Evolutionary conservation across 2,797 vertebrate species (phyloP).

Genomic region (Discoglossus pictus): DNA sequence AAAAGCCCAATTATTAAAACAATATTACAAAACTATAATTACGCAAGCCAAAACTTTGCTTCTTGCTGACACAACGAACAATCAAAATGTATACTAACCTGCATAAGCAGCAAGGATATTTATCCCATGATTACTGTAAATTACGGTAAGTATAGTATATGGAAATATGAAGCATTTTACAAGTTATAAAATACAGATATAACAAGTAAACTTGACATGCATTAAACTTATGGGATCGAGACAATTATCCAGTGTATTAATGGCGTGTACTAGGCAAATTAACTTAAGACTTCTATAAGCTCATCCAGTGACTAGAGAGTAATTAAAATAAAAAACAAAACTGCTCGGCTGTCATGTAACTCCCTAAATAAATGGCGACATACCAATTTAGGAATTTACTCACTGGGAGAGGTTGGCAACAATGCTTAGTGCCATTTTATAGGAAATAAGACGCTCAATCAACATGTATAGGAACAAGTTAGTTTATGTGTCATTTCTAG

Average conservation of each 20-base stretch:
- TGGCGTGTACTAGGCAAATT: slow-evolving; percentile 25
- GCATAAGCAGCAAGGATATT: slow-evolving; percentile 18
- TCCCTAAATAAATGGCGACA: slow-evolving; percentile 33
- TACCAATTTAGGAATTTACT: slow-evolving; percentile 42
- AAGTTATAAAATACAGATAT: slow-evolving; percentile 17
- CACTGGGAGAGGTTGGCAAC: slow-evolving; percentile 42
- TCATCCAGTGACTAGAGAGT: slow-evolving; percentile 29
- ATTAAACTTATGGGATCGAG: background rate
- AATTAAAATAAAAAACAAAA: slow-evolving; percentile 37
- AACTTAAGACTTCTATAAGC: slow-evolving; percentile 31
- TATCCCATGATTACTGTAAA: slow-evolving; percentile 13
- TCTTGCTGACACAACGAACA: slow-evolving; percentile 10
- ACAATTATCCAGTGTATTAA: slow-evolving; percentile 25
- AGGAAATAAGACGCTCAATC: slow-evolving; percentile 3
- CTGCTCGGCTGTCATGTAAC: slow-evolving; percentile 40
- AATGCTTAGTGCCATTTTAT: slow-evolving; percentile 28
- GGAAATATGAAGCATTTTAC: background rate
- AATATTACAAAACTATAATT: slow-evolving; percentile 7
- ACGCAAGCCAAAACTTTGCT: background rate
- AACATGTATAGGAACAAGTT: slow-evolving; percentile 22
- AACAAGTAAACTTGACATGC: slow-evolving; percentile 12
- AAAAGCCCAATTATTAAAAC: background rate
- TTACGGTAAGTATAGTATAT: slow-evolving; percentile 20
- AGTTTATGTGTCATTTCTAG: slow-evolving; percentile 37
- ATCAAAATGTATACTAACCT: slow-evolving; percentile 30